Base-by-base conservation (phyloP, 2,888 invertebrate species). In the Volucella inanis region DNA sequence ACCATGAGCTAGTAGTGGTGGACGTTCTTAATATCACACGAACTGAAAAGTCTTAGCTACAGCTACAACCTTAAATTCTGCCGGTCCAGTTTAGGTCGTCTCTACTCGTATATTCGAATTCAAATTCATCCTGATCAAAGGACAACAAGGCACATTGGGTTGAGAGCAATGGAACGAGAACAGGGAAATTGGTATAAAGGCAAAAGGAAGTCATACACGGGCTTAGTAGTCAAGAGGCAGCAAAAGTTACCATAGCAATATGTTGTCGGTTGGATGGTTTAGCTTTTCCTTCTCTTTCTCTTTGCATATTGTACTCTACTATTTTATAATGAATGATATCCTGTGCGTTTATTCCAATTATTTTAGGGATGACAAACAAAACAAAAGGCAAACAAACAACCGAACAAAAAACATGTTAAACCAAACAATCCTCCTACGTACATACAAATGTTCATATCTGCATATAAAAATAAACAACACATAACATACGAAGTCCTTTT, bases 321-420 rank as follows among this genome's bases (percentile, higher is more conserved):
- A 74, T 78, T 83, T 83, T 78, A 83, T 83, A 83, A 83, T 83
- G 77, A 83, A 83, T 83, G 83, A 78, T 83, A 83, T 83, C 83
- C 83, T 78, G 72, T 85, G 65, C 71, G 80, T 72, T 80, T 85
- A 85, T 85, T 85, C 80, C 76, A 85, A 85, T 85, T 85, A 85
- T 76, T 80, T 85, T 72, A 85, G 76, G 85, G 71, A 76, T 80
- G 71, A 71, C 80, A 85, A 85, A 80, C 80, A 80, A 76, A 80
- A 85, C 80, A 85, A 76, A 80, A 80, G 80, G 71, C 67, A 80
- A 76, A 62, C 79, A 84, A 83, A 84, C 65, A 84, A 71, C 74
- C 47, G 43, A 54, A 71, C 70, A 78, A 72, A 72, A 57, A 64
- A 70, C 70, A 78, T 65, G 75, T 57, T 74, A 75, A 75, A 65